Evolutionary conservation across 2,113 vertebrate species (phyloP).

Genomic region (Vombatus ursinus): DNA sequence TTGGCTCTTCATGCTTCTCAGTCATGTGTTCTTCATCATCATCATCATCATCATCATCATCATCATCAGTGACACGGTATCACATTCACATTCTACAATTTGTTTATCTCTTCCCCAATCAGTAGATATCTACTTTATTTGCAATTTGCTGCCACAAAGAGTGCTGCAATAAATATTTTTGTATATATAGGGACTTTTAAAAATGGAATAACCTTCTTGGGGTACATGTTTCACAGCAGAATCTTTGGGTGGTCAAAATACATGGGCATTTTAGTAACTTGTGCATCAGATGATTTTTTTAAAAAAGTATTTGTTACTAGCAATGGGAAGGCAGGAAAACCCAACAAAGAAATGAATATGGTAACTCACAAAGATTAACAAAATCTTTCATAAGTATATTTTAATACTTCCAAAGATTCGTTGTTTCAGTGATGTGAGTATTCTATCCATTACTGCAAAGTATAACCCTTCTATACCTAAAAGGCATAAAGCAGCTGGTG

Average conservation of each 20-base stretch:
- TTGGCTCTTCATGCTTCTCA: background rate
- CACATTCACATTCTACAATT: background rate
- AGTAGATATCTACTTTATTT: background rate
- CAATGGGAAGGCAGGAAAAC: too few relatives aligned
- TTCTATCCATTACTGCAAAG: too few relatives aligned
- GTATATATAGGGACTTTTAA: too few relatives aligned
- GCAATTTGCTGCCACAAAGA: background rate
- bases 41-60: background rate
- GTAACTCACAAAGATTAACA: too few relatives aligned
- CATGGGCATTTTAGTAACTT: background rate
- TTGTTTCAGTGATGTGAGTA: too few relatives aligned
- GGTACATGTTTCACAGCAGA: background rate
- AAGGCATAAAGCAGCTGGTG: too few relatives aligned
- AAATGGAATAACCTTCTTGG: background rate
- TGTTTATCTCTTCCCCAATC: background rate
- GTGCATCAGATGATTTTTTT: background rate
- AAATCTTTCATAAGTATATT: too few relatives aligned
- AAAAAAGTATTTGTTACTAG: background rate
- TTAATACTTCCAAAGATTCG: too few relatives aligned
- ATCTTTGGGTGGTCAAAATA: background rate
- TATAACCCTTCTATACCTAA: too few relatives aligned
- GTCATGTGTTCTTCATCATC: background rate
- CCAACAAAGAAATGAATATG: too few relatives aligned
- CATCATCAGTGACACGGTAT: background rate
- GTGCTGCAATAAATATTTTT: too few relatives aligned